Evolutionary conservation across 2,797 vertebrate species (phyloP), one percentile per base, ranked within the genome.

Genomic region (Rhinophrynus dorsalis): DNA sequence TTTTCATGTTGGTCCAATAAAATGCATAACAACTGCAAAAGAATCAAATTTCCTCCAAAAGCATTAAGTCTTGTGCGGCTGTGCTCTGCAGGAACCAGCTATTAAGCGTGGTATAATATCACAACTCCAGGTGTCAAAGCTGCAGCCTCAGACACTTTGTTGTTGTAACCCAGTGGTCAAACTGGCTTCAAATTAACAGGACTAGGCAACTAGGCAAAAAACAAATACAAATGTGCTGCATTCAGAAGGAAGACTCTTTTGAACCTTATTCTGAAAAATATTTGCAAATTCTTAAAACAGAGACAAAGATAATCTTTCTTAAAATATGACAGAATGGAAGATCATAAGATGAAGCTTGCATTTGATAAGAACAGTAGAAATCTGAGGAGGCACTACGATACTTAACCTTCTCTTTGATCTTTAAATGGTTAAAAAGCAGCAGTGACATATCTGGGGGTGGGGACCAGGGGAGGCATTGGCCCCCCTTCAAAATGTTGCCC

Each of bases 1-100:
- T 65, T 71, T 72, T 72, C 69, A 73, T 73, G 69, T 73, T 59
- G 27, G 54, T 59, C 69, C 69, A 73, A 66, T 64, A 54, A 73
- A 66, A 73, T 73, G 45, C 60, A 73, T 32, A 73, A 73, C 61
- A 73, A 73, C 69, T 66, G 69, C 54, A 60, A 52, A 73, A 64
- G 69, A 52, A 58, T 73, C 69, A 73, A 40, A 73, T 73, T 66
- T 73, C 69, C 55, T 51, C 37, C 38, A 73, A 66, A 63, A 55
- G 45, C 62, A 66, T 73, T 66, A 73, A 73, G 62, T 66, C 45
- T 60, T 60, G 33, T 44, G 55, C 35, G 10, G 57, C 61, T 59
- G 15, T 35, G 62, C 69, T 66, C 62, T 50, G 57, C 54, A 64
- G 51, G 52, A 72, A 65, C 52, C 61, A 45, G 35, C 64, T 66